phyloP scores from a whole-genome alignment of 2,113 vertebrate genomes.

The Thermophis baileyi region DNA sequence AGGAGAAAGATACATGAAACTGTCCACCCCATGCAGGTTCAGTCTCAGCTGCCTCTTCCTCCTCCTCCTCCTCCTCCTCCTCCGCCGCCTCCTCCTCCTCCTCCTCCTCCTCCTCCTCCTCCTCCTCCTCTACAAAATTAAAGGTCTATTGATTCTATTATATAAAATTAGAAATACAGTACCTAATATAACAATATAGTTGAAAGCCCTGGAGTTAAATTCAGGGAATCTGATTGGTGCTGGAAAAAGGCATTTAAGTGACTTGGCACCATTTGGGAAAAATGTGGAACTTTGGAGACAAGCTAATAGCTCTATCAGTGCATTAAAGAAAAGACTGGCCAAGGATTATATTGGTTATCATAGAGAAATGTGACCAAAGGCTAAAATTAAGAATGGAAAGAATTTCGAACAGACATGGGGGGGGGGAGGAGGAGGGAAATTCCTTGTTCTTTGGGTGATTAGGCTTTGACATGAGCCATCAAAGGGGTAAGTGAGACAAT shows the following conservation, averaged over 20 bases:
- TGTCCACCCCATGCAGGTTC: background rate
- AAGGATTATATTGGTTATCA: constrained; percentile 58
- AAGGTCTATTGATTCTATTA: background rate
- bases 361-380: constrained; percentile 42
- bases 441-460: constrained; percentile 32
- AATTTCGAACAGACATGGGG: constrained; percentile 19
- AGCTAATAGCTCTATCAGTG: constrained; percentile 53
- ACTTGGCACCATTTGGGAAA: constrained; percentile 29
- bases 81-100: background rate
- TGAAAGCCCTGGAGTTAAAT: background rate
- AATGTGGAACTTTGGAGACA: constrained; percentile 34
- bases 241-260: background rate
- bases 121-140: background rate
- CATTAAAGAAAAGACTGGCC: constrained; percentile 54
- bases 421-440: constrained; percentile 44
- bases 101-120: background rate
- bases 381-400: constrained; percentile 62
- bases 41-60: background rate
- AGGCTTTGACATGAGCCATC: constrained; percentile 40
- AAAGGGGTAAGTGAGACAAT: constrained; percentile 35
- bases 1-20: background rate
- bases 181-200: background rate
- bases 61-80: background rate
- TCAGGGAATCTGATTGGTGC: too few species aligned
- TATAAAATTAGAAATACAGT: background rate